A percentile compares a stretch with the other conserved stretches of the same genome.
Conservation (phyloP, 2,113 vertebrate species). For the Saguinus midas region DNA sequence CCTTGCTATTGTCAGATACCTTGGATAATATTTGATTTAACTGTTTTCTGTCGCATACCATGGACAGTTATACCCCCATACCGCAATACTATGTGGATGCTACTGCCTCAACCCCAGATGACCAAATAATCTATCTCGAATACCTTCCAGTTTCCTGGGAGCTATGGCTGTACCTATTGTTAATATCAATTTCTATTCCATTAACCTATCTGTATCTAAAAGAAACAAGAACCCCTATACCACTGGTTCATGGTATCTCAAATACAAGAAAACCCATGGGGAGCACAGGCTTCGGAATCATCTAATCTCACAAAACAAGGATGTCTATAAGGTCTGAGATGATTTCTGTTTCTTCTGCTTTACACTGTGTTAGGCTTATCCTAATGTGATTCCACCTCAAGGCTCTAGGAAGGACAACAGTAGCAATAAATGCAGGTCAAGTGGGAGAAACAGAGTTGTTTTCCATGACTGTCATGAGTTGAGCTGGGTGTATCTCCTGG, state of each 20-base stretch:
- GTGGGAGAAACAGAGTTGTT: neutral
- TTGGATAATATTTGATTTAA: neutral
- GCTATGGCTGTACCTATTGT: neutral
- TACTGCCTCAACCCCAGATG: neutral
- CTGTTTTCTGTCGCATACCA: neutral
- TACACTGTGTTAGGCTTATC: neutral
- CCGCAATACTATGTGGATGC: neutral
- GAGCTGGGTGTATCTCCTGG: neutral
- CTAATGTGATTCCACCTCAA: neutral
- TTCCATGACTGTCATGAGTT: neutral
- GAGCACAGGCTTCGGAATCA: neutral
- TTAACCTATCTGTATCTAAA: neutral
- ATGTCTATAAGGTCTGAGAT: neutral
- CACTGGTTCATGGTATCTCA: neutral
- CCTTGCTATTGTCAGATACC: neutral
- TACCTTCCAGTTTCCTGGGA: neutral
- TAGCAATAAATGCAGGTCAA: neutral
- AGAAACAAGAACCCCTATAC: neutral
- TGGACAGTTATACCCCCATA: neutral
- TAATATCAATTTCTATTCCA: neutral
- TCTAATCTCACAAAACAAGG: neutral
- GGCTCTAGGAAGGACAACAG: neutral
- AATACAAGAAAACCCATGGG: neutral
- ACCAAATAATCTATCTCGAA: neutral
- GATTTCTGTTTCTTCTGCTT: neutral